phyloP scores from a whole-genome alignment of 2,113 vertebrate species.

The Bubo blakistoni region DNA sequence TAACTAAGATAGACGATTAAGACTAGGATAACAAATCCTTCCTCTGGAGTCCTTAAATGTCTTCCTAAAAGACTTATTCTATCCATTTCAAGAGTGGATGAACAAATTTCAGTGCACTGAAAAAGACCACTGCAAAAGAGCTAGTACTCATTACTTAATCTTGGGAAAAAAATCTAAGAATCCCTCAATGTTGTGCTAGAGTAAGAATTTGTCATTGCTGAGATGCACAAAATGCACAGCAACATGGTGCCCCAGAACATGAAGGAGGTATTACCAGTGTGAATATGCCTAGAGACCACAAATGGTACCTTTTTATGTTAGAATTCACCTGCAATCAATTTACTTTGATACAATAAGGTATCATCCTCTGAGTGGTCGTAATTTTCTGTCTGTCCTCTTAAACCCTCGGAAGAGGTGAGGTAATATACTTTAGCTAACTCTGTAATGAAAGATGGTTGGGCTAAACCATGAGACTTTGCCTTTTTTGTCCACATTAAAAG shows the following conservation, averaged over 20 bases:
- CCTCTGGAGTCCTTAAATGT: neutral
- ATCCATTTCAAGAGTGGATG: neutral
- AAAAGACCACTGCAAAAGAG: neutral
- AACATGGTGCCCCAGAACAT: fast-evolving
- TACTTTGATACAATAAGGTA: neutral
- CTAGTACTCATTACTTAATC: neutral
- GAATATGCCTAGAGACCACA: neutral
- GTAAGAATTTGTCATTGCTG: neutral
- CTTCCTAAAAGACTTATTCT: neutral
- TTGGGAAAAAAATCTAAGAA: neutral
- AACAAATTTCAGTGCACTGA: neutral
- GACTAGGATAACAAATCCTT: neutral
- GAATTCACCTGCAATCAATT: neutral
- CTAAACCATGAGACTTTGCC: neutral
- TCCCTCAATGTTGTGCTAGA: neutral
- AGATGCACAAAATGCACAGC: neutral
- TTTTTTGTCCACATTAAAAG: neutral
- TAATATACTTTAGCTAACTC: neutral
- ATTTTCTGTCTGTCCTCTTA: neutral
- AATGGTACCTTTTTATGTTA: neutral
- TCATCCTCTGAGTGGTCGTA: neutral
- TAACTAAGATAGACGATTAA: neutral
- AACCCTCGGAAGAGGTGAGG: neutral
- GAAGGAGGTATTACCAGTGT: neutral
- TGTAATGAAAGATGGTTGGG: neutral